These are phyloP conservation scores for Syngnathus scovelli DNA, from an alignment of 2,113 vertebrate genomes.

Conservation along the genomic window DNA sequence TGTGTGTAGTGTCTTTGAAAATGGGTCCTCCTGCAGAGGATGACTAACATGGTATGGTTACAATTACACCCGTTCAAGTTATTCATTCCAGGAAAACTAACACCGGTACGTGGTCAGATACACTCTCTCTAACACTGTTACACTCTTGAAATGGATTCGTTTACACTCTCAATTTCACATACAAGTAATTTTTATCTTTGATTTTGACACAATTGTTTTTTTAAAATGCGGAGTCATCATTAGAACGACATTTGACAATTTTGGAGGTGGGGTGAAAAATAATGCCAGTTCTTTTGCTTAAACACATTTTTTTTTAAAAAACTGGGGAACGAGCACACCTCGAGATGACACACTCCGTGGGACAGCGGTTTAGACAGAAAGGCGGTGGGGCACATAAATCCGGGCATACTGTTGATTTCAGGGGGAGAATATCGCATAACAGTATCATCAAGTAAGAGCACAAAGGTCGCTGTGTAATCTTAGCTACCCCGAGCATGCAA, in stretches of 20 bases:
- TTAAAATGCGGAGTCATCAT: constrained; percentile 22
- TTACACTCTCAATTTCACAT: constrained; percentile 7
- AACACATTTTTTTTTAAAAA: constrained; percentile 12
- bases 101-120: constrained; percentile 48
- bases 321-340: constrained; percentile 10
- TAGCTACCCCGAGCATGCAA: constrained; percentile 79
- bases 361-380: constrained; percentile 38
- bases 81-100: constrained; percentile 68
- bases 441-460: constrained; percentile 82
- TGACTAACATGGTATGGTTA: constrained; percentile 51
- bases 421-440: constrained; percentile 66
- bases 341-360: constrained; percentile 31
- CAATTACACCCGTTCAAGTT: constrained; percentile 52
- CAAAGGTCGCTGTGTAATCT: constrained; percentile 83
- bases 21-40: constrained; percentile 51
- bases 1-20: constrained; percentile 12
- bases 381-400: constrained; percentile 50
- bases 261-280: not conserved
- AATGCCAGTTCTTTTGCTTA: constrained; percentile 19
- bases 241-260: constrained; percentile 7
- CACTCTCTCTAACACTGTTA: constrained; percentile 18
- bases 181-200: constrained; percentile 11
- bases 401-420: constrained; percentile 62
- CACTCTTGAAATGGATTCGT: constrained; percentile 8
- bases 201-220: constrained; percentile 37